These are phyloP conservation scores for Piezodorus guildinii DNA, from an alignment of 1,140 invertebrate species.

Conservation along the genomic window DNA sequence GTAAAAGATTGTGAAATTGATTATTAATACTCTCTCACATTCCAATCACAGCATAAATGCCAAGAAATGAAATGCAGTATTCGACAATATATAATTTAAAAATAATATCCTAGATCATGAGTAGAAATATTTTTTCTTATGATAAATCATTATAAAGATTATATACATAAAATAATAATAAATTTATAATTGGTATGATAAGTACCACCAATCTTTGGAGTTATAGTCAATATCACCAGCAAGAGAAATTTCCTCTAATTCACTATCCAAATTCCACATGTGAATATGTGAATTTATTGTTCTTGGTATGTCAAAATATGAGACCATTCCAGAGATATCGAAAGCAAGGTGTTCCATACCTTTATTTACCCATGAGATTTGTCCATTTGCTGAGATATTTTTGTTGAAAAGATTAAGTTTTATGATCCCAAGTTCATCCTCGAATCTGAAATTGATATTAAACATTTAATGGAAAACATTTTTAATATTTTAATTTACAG, in stretches of 20 bases:
- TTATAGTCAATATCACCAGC: conserved; percentile 24
- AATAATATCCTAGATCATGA: no score
- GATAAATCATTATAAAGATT: no score
- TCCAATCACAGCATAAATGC: no score
- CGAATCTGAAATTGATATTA: conserved; percentile 11
- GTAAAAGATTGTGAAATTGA: no score
- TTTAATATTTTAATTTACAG: background rate
- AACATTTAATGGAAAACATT: background rate
- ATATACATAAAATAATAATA: no score
- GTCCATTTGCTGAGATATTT: background rate
- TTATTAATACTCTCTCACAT: no score
- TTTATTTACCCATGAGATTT: conserved; percentile 15
- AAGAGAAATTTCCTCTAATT: conserved; percentile 21
- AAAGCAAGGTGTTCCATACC: conserved; percentile 18
- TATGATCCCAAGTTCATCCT: conserved; percentile 14
- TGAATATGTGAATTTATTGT: conserved; percentile 16
- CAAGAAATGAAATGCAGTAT: no score
- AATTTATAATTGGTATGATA: conserved; percentile 8
- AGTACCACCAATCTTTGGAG: conserved; percentile 38
- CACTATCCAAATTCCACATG: conserved; percentile 20
- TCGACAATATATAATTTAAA: no score
- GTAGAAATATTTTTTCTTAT: no score
- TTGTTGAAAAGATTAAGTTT: conserved; percentile 5
- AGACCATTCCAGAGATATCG: conserved; percentile 1
- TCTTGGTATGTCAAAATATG: conserved; percentile 24